Percentiles rank a stretch among this genome's conserved stretches.
phyloP scores from a whole-genome alignment of 2,797 vertebrate genomes.

The Dendrocincla tyrannina region DNA sequence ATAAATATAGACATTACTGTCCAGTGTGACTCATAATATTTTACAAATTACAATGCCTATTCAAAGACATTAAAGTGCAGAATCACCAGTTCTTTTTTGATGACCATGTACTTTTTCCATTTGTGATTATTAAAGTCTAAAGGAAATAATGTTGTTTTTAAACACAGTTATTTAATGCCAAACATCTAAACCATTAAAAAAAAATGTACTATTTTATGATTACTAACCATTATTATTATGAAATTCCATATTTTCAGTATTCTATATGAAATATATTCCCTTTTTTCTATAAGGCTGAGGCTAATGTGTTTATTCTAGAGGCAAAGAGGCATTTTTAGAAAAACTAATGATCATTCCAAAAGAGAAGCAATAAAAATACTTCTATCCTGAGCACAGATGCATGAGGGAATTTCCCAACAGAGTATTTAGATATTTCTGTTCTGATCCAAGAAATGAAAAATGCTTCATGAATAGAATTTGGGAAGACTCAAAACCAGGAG shows the following conservation, averaged over 20 bases:
- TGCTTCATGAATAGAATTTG: background rate
- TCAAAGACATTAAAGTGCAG: background rate
- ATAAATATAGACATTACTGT: background rate
- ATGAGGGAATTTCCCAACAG: background rate
- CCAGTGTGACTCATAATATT: background rate
- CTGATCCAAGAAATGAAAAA: background rate
- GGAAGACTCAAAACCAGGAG: background rate
- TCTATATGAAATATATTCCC: background rate
- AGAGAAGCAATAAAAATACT: background rate
- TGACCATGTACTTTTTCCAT: background rate
- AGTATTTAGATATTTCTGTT: background rate
- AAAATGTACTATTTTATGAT: background rate
- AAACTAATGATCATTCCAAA: background rate
- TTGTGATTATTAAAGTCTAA: background rate
- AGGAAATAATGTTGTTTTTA: background rate
- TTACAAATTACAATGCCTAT: background rate
- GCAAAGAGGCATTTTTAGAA: background rate
- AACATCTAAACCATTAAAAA: background rate
- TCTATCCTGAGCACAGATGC: background rate
- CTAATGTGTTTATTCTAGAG: background rate
- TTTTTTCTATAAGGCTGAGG: background rate
- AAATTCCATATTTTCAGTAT: background rate
- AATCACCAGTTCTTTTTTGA: background rate
- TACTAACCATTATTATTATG: background rate
- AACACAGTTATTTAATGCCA: background rate